A percentile compares a stretch with the other conserved stretches of the same genome.
Conservation (phyloP, 2,888 invertebrate genomes). For the Ectemnius cavifrons region DNA sequence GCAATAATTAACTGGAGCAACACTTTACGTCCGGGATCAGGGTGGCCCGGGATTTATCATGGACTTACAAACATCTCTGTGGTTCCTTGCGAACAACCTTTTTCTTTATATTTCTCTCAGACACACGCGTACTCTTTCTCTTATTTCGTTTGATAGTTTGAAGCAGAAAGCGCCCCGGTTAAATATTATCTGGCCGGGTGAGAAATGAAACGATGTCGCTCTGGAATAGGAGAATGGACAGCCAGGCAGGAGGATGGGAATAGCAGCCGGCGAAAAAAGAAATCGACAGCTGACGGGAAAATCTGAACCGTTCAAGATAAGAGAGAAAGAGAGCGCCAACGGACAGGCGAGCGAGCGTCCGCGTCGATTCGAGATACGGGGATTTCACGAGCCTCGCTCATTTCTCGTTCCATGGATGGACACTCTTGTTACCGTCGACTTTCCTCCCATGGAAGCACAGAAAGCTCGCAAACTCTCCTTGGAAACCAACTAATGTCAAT, state of each 20-base stretch:
- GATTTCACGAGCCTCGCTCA: constrained; percentile 27
- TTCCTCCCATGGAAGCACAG: too few species aligned
- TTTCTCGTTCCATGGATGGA: too few species aligned
- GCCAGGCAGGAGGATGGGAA: constrained; percentile 10
- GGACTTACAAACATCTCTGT: constrained; percentile 14
- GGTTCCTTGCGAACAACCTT: not conserved
- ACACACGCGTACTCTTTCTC: not conserved
- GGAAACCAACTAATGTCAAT: too few species aligned
- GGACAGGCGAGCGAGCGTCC: constrained; percentile 12
- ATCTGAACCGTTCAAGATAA: constrained; percentile 37
- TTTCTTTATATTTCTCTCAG: not conserved
- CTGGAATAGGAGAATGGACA: not conserved
- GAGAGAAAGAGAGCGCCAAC: not conserved
- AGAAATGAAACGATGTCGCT: constrained; percentile 19
- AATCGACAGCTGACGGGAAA: constrained; percentile 50
- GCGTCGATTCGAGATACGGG: constrained; percentile 31
- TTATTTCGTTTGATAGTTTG: too few species aligned
- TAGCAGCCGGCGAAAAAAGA: constrained; percentile 30
- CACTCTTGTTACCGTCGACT: too few species aligned
- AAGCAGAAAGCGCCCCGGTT: not conserved
- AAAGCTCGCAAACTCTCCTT: too few species aligned
- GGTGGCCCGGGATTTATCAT: constrained; percentile 12
- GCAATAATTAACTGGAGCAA: constrained; percentile 23
- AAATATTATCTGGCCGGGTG: constrained; percentile 23
- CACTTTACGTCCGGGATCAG: not conserved